These are phyloP conservation scores for Aporophyla lueneburgensis DNA, from an alignment of 2,888 invertebrate genomes.

Conservation along the genomic window DNA sequence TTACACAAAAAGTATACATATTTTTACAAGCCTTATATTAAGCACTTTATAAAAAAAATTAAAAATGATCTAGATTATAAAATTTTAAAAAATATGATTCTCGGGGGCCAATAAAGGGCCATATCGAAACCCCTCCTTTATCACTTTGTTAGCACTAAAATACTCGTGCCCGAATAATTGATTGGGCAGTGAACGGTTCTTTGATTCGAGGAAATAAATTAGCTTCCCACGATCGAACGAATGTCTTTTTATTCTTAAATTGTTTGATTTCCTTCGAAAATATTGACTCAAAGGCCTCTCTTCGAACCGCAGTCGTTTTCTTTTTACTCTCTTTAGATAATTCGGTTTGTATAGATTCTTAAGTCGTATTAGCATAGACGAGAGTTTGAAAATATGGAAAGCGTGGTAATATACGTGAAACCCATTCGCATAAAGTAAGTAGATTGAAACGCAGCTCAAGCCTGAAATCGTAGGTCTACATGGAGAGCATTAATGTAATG, in stretches of 20 bases:
- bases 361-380: conserved; percentile 19
- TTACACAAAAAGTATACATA: too few species aligned
- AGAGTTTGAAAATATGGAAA: conserved; percentile 17
- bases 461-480: conserved; percentile 45
- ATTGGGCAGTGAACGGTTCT: conserved; percentile 47
- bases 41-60: too few species aligned
- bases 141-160: conserved; percentile 56
- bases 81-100: too few species aligned
- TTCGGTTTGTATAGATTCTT: conserved; percentile 33
- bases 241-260: conserved; percentile 39
- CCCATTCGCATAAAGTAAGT: conserved; percentile 44
- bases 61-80: too few species aligned
- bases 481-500: conserved; percentile 55
- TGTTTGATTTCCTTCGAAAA: conserved; percentile 40
- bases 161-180: conserved; percentile 50
- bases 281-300: conserved; percentile 32
- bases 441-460: conserved; percentile 45
- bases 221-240: conserved; percentile 35
- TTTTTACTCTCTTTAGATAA: conserved; percentile 29
- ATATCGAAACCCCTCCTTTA: too few species aligned
- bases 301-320: conserved; percentile 2
- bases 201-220: conserved; percentile 58
- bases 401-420: conserved; percentile 24
- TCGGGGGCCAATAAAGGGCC: too few species aligned
- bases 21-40: too few species aligned